These are phyloP conservation scores for Scomber scombrus DNA, from an alignment of 2,113 vertebrate species.

Conservation along the genomic window DNA sequence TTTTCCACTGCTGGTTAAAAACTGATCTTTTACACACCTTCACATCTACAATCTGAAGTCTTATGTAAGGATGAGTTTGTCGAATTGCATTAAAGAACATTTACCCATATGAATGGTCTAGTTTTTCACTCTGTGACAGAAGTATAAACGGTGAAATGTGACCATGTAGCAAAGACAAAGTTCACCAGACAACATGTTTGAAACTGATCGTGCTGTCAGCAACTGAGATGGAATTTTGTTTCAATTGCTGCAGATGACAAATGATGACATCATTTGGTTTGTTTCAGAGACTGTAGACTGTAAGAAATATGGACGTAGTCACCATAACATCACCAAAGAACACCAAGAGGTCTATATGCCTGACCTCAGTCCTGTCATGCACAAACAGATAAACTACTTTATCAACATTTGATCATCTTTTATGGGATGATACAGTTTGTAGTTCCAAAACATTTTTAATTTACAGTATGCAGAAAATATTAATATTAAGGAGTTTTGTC, in stretches of 20 bases:
- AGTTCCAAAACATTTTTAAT: neutral
- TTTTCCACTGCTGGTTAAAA: neutral
- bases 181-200: conserved; percentile 30
- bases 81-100: conserved; percentile 57
- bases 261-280: neutral
- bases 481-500: no score
- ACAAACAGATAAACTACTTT: conserved; percentile 82
- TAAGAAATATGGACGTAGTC: no score
- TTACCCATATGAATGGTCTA: conserved; percentile 30
- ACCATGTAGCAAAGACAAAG: conserved; percentile 28
- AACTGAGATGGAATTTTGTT: conserved; percentile 14
- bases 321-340: no score
- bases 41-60: neutral
- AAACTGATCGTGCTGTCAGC: conserved; percentile 19
- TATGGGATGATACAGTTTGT: neutral
- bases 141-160: neutral
- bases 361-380: conserved; percentile 83
- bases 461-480: no score
- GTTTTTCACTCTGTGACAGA: conserved; percentile 2
- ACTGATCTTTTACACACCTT: neutral
- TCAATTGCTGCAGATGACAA: neutral
- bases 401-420: neutral
- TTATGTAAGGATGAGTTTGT: conserved; percentile 32
- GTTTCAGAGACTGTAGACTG: neutral
- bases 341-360: conserved; percentile 89